Percentiles rank a stretch among this genome's conserved stretches.
These are phyloP conservation scores for Eulemur macaco DNA, from an alignment of 2,113 vertebrate genomes.

Conservation along the genomic window DNA sequence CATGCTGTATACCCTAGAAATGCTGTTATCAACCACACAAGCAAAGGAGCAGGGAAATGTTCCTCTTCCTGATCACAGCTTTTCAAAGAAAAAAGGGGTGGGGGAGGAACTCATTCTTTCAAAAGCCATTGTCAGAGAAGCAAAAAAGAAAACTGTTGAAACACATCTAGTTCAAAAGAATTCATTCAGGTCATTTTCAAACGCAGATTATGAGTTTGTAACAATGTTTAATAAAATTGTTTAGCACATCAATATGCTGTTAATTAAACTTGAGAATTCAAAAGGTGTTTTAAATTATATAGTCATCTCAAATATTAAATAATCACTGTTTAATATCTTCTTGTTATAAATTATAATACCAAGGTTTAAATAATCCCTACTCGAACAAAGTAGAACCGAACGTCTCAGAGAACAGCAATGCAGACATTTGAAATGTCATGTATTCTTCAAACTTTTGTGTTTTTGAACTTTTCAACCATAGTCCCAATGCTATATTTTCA, in stretches of 20 bases:
- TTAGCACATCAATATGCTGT: background rate
- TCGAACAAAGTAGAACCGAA: constrained; percentile 22
- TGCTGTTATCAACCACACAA: background rate
- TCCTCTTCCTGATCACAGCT: constrained; percentile 24
- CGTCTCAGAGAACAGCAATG: background rate
- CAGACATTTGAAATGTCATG: constrained; percentile 58
- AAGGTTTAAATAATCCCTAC: background rate
- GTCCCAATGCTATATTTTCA: constrained; percentile 58
- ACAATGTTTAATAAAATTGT: background rate
- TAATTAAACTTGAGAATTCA: background rate
- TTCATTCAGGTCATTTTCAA: constrained; percentile 42
- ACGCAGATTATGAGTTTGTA: constrained; percentile 23
- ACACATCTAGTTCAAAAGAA: background rate
- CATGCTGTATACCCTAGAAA: background rate
- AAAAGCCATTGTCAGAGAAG: background rate
- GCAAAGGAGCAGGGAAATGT: background rate
- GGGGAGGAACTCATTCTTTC: constrained; percentile 28
- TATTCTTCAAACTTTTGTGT: background rate
- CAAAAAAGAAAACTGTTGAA: constrained; percentile 39
- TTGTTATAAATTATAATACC: background rate
- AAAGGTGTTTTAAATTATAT: background rate
- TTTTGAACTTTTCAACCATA: constrained; percentile 68
- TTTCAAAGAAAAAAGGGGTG: background rate
- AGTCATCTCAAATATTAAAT: background rate
- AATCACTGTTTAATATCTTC: background rate